These are phyloP conservation scores for Cantharis rufa DNA, from an alignment of 2,888 invertebrate genomes.

Conservation along the genomic window DNA sequence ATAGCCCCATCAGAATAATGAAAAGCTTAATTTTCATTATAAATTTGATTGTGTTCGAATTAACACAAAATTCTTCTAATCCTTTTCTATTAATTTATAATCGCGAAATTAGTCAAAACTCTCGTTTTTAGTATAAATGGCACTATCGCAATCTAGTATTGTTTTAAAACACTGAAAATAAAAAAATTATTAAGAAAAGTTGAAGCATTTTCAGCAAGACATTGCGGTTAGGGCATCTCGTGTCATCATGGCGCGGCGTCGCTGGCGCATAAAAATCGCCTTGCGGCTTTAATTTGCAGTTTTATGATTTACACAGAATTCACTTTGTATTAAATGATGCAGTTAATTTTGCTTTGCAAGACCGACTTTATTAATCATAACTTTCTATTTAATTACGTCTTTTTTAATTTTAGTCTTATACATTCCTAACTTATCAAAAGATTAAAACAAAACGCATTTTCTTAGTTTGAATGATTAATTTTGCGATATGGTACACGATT, in stretches of 20 bases:
- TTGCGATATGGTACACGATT: not conserved
- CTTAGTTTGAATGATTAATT: not conserved
- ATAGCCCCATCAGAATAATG: not conserved
- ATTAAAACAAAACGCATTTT: not conserved
- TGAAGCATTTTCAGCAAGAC: no score
- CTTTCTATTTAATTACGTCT: not conserved
- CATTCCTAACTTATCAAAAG: not conserved
- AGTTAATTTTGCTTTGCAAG: not conserved
- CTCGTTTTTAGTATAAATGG: not conserved
- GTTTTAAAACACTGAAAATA: no score
- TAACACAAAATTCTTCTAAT: not conserved
- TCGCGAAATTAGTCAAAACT: not conserved
- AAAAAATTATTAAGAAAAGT: no score
- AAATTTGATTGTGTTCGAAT: not conserved
- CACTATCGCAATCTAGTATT: no score
- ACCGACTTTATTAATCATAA: not conserved
- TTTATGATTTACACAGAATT: not conserved
- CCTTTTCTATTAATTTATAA: not conserved
- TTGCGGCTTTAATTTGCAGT: no score
- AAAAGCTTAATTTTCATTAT: not conserved
- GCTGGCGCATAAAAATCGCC: no score
- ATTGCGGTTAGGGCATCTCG: no score
- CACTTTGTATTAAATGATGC: not conserved
- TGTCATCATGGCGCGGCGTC: no score
- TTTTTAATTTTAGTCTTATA: not conserved